A percentile compares a stretch with the other conserved stretches of the same genome.
Evolutionary conservation across 37 sponge, comb jelly and placozoan species (phyloP).

Genomic region (Spongia lamella): DNA sequence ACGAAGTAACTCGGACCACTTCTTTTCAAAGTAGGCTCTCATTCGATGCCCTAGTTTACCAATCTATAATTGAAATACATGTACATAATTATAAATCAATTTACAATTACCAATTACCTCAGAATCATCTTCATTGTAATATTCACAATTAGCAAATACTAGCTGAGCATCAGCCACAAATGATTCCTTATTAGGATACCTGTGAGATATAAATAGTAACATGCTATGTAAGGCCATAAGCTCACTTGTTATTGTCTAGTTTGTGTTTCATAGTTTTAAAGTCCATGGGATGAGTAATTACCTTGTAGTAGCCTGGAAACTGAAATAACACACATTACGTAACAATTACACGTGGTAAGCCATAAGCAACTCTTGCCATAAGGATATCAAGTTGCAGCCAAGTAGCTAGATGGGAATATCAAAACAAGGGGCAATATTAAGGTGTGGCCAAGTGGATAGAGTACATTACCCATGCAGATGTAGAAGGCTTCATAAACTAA

Average conservation of each 20-base stretch:
- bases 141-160: slow-evolving; percentile 82
- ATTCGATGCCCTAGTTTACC: slow-evolving; percentile 78
- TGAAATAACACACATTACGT: slow-evolving; percentile 11
- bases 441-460: too few species aligned
- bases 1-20: slow-evolving; percentile 57
- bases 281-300: slow-evolving; percentile 89
- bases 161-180: slow-evolving; percentile 74
- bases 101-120: slow-evolving; percentile 46
- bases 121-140: slow-evolving; percentile 90
- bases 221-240: neutral
- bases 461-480: too few species aligned
- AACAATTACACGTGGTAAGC: neutral
- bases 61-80: slow-evolving; percentile 42
- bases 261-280: slow-evolving; percentile 75
- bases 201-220: slow-evolving; percentile 5
- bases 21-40: slow-evolving; percentile 76
- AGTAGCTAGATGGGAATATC: too few species aligned
- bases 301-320: slow-evolving; percentile 81
- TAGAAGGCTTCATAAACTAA: too few species aligned
- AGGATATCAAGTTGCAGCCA: too few species aligned
- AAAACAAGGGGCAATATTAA: too few species aligned
- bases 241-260: slow-evolving; percentile 20
- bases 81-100: neutral
- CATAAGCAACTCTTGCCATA: neutral
- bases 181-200: slow-evolving; percentile 65